Evolutionary conservation across 2,888 invertebrate species (phyloP).

Genomic region (Lydus trimaculatus): DNA sequence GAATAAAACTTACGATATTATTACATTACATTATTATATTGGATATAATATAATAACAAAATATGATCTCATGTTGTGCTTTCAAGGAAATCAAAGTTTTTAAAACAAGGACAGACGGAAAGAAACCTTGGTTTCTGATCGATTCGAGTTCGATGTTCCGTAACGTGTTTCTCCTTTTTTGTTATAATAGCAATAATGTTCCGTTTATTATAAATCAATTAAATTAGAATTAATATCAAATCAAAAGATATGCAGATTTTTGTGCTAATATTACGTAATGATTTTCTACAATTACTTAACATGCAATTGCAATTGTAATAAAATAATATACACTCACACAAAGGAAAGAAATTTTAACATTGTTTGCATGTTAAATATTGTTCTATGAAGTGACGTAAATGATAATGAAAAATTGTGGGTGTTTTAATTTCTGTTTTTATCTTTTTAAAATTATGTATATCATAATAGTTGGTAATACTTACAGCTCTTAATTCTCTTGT

Average conservation of each 20-base stretch:
- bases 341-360: neutral
- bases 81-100: conserved; percentile 20
- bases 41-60: neutral
- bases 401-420: neutral
- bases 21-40: too few species aligned
- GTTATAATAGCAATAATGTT: neutral
- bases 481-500: conserved; percentile 85
- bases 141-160: conserved; percentile 29
- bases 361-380: neutral
- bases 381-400: neutral
- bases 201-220: too few species aligned
- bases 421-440: neutral
- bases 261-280: neutral
- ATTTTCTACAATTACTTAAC: neutral
- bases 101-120: conserved; percentile 32
- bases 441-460: neutral
- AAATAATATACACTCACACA: neutral
- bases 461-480: conserved; percentile 54
- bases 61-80: neutral
- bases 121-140: conserved; percentile 35
- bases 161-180: neutral
- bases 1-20: too few species aligned
- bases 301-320: neutral
- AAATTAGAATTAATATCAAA: neutral
- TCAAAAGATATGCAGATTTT: too few species aligned